Evolutionary conservation across 2,888 invertebrate genomes (phyloP).

Genomic region (Luperina testacea): DNA sequence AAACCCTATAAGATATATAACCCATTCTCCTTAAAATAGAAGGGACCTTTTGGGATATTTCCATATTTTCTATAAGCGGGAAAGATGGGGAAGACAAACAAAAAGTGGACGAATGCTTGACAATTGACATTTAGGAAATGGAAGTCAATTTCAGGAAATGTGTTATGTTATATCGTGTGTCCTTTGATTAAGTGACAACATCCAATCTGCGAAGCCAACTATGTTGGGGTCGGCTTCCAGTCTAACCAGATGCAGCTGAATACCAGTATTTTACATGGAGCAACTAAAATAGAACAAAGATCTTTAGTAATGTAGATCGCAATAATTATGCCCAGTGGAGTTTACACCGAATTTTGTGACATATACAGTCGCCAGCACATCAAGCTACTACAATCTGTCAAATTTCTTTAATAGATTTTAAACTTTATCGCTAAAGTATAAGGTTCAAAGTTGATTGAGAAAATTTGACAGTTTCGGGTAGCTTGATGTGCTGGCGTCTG

Average conservation of each 20-base stretch:
- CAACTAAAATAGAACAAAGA: neutral
- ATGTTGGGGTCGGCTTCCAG: neutral
- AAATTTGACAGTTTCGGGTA: too few relatives aligned
- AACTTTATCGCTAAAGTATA: too few relatives aligned
- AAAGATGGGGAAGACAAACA: conserved; percentile 49
- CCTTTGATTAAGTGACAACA: conserved; percentile 19
- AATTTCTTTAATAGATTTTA: too few relatives aligned
- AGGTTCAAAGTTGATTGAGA: too few relatives aligned
- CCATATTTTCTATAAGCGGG: conserved; percentile 48
- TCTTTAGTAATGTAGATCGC: conserved; percentile 19
- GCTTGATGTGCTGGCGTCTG: too few relatives aligned
- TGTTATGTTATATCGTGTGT: neutral
- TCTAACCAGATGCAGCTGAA: neutral
- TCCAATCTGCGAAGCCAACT: neutral
- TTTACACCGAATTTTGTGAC: neutral
- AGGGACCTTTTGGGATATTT: conserved; percentile 44
- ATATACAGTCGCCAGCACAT: too few relatives aligned
- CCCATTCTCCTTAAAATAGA: conserved; percentile 50
- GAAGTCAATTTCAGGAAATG: conserved; percentile 34
- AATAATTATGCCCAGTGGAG: conserved; percentile 39
- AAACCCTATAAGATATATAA: conserved; percentile 48
- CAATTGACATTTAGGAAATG: conserved; percentile 22
- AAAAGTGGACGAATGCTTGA: conserved; percentile 32
- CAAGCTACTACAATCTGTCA: too few relatives aligned
- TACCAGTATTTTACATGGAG: neutral